Conservation (phyloP, 2,797 vertebrate species). For the Helarctos malayanus region DNA sequence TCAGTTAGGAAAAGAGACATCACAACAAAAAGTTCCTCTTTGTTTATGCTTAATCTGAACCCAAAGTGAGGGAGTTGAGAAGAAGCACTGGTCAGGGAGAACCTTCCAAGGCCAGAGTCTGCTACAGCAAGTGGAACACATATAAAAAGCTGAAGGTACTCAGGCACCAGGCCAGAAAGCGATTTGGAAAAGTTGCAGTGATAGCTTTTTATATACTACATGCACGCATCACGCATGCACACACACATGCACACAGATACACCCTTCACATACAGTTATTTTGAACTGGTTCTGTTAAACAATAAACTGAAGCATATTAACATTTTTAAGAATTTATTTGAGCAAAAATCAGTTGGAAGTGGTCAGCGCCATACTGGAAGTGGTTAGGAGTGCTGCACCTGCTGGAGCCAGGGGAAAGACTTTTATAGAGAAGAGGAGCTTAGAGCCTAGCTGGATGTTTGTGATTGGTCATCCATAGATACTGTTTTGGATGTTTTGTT, state of each 20-base stretch:
- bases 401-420: too few relatives aligned
- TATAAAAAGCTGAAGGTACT: neutral
- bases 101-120: neutral
- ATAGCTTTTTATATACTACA: neutral
- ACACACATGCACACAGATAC: neutral
- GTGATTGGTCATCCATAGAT: too few relatives aligned
- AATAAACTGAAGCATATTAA: neutral
- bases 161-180: neutral
- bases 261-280: neutral
- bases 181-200: neutral
- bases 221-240: neutral
- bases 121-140: neutral
- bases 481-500: neutral
- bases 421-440: neutral
- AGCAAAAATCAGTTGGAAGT: neutral
- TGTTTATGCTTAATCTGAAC: neutral
- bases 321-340: neutral
- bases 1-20: neutral
- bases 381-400: neutral
- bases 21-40: neutral
- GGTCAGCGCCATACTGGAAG: neutral
- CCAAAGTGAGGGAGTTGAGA: neutral
- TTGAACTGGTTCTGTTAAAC: constrained; percentile 16
- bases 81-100: neutral
- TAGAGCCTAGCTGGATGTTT: neutral